Evolutionary conservation across 2,797 vertebrate species (phyloP).

Genomic region (Falco peregrinus): DNA sequence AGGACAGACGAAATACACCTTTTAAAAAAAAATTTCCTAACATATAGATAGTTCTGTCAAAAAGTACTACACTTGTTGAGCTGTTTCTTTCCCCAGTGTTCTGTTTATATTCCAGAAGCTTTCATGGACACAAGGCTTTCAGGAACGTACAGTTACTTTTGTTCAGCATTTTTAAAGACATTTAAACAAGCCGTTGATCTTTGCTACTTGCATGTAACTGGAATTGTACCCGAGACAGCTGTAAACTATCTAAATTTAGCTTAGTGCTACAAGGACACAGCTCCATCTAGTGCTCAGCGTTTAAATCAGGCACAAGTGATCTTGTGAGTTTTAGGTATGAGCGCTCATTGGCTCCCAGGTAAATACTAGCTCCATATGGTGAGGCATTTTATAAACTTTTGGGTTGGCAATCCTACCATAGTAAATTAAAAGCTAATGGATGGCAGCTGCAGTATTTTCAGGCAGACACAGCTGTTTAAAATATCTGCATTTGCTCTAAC

Average conservation of each 20-base stretch:
- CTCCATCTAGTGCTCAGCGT: slow-evolving; percentile 50
- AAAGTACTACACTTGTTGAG: not conserved
- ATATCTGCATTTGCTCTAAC: not conserved
- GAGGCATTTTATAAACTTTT: not conserved
- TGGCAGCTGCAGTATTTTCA: not conserved
- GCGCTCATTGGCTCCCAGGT: not conserved
- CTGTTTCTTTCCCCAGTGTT: fast-evolving
- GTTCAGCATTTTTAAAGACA: not conserved
- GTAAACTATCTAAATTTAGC: fast-evolving
- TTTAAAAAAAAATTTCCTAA: not conserved
- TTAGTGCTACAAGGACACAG: not conserved
- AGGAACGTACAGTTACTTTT: not conserved
- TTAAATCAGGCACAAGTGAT: not conserved
- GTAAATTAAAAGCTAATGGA: not conserved
- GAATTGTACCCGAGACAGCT: not conserved
- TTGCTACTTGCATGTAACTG: not conserved
- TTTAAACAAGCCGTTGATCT: not conserved
- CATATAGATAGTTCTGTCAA: not conserved
- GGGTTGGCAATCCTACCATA: not conserved
- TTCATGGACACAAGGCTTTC: not conserved
- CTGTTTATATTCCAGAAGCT: not conserved
- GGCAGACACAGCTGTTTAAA: not conserved
- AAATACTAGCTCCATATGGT: fast-evolving
- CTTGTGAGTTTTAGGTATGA: not conserved
- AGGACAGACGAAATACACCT: not conserved